Percentiles rank a stretch among this genome's conserved stretches.
Evolutionary conservation across 2,113 vertebrate species (phyloP).

Genomic region (Cyphomyrus discorhynchus): DNA sequence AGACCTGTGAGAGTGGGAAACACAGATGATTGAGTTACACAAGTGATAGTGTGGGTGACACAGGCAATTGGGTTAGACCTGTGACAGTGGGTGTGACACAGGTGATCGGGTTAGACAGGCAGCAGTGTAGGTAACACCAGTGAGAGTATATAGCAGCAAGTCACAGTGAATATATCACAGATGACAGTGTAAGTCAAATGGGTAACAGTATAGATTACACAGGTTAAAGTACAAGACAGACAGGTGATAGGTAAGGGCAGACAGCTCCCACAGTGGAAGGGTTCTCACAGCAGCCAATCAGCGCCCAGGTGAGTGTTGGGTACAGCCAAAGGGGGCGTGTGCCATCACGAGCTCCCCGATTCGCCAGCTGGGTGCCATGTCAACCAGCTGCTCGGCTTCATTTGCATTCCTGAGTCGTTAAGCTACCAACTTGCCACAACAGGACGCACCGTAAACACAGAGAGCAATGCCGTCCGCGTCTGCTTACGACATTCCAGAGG

Average conservation of each 20-base stretch:
- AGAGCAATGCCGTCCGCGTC: neutral
- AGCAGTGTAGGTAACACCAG: neutral
- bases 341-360: neutral
- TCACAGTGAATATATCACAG: neutral
- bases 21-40: neutral
- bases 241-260: neutral
- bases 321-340: neutral
- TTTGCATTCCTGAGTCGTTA: slow-evolving; percentile 23
- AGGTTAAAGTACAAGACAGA: neutral
- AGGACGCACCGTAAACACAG: slow-evolving; percentile 14
- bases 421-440: slow-evolving; percentile 16
- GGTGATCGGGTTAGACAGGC: neutral
- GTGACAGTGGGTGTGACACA: neutral
- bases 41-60: neutral
- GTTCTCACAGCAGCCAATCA: neutral
- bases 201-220: neutral
- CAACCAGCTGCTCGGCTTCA: neutral
- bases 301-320: neutral
- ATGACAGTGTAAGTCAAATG: neutral
- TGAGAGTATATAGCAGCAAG: neutral
- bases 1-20: neutral
- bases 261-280: neutral
- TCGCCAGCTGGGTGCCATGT: neutral
- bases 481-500: neutral
- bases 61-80: no score